Percentiles rank a stretch among this genome's conserved stretches.
These are phyloP conservation scores for Bellardia bayeri DNA, from an alignment of 2,888 invertebrate species.

Conservation along the genomic window DNA sequence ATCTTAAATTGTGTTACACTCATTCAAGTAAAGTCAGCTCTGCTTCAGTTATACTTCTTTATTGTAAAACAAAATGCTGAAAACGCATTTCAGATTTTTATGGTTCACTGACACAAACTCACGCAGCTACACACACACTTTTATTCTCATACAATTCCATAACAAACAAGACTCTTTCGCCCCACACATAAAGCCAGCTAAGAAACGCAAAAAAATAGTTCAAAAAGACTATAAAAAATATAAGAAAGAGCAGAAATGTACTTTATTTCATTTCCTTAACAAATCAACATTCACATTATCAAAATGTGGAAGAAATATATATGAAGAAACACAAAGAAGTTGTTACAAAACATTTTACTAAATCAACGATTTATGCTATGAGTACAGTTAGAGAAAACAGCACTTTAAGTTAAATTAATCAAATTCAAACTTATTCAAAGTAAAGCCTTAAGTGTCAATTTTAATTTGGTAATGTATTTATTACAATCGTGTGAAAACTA, in stretches of 20 bases:
- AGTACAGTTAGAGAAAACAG: slow-evolving; percentile 18
- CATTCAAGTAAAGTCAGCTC: background rate
- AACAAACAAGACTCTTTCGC: slow-evolving; percentile 44
- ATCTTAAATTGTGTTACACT: slow-evolving; percentile 39
- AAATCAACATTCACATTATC: slow-evolving; percentile 67
- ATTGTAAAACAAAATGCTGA: slow-evolving; percentile 57
- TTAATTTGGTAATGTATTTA: background rate
- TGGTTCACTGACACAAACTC: slow-evolving; percentile 67
- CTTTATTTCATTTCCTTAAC: slow-evolving; percentile 68
- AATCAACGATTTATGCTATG: slow-evolving; percentile 60
- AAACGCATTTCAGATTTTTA: slow-evolving; percentile 67
- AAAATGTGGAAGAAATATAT: slow-evolving; percentile 44
- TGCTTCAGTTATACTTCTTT: slow-evolving; percentile 32
- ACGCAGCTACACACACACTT: slow-evolving; percentile 35
- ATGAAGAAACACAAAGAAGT: slow-evolving; percentile 24
- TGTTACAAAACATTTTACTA: slow-evolving; percentile 50
- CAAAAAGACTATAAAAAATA: slow-evolving; percentile 23
- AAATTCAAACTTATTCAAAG: no score
- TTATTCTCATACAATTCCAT: slow-evolving; percentile 2
- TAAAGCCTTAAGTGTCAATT: background rate
- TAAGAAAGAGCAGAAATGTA: slow-evolving; percentile 34
- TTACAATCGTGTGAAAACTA: background rate
- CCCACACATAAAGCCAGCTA: slow-evolving; percentile 7
- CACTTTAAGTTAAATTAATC: no score
- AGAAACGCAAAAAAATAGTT: slow-evolving; percentile 18